Percentiles rank a stretch among this genome's conserved stretches.
Evolutionary conservation across 2,888 invertebrate species (phyloP).

Genomic region (Epinotia brunnichana): DNA sequence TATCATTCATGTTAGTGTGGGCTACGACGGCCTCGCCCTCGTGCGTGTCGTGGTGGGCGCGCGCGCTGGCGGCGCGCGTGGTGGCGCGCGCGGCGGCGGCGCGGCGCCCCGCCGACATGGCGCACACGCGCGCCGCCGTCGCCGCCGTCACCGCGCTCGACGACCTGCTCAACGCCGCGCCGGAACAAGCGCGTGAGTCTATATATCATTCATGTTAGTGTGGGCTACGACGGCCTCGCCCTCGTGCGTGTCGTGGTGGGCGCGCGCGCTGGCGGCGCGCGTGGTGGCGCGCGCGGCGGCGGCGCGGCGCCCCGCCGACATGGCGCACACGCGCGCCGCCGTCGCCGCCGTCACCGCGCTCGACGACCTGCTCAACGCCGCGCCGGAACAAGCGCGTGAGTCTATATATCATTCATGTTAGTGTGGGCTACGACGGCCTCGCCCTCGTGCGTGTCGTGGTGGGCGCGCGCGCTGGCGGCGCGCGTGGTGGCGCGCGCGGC

Average conservation of each 20-base stretch:
- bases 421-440: no score
- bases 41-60: slow-evolving; percentile 74
- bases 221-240: slow-evolving; percentile 50
- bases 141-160: slow-evolving; percentile 62
- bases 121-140: slow-evolving; percentile 63
- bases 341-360: slow-evolving; percentile 58
- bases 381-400: slow-evolving; percentile 66
- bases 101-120: slow-evolving; percentile 56
- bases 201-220: not conserved
- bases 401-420: not conserved
- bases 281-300: slow-evolving; percentile 68
- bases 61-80: slow-evolving; percentile 69
- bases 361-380: slow-evolving; percentile 69
- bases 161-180: slow-evolving; percentile 69
- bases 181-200: slow-evolving; percentile 61
- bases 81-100: slow-evolving; percentile 67
- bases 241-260: slow-evolving; percentile 71
- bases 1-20: not conserved
- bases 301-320: slow-evolving; percentile 59
- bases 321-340: slow-evolving; percentile 63
- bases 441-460: slow-evolving; percentile 65
- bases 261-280: slow-evolving; percentile 71
- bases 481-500: slow-evolving; percentile 68
- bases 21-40: slow-evolving; percentile 50
- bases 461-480: slow-evolving; percentile 75